These are phyloP conservation scores for Melopsittacus undulatus DNA, from an alignment of 2,797 vertebrate species.

Conservation along the genomic window DNA sequence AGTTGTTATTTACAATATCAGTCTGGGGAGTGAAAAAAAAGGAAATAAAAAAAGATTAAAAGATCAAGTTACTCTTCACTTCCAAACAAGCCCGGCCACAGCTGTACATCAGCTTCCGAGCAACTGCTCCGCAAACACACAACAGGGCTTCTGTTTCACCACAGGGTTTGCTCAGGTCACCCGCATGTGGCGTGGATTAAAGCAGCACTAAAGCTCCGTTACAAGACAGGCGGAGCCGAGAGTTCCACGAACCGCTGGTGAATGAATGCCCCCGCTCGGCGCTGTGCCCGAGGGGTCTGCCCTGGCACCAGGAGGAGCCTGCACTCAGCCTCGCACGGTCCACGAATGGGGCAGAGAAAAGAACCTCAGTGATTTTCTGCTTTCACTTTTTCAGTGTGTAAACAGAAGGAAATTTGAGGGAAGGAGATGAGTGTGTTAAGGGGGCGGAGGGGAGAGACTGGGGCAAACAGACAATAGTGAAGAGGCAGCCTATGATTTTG, in stretches of 20 bases:
- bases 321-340: fast-evolving
- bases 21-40: background rate
- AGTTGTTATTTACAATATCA: constrained; percentile 79
- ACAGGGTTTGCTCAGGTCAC: constrained; percentile 76
- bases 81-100: constrained; percentile 83
- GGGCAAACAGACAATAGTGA: background rate
- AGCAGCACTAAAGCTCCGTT: constrained; percentile 61
- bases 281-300: fast-evolving
- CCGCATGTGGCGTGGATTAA: constrained; percentile 79
- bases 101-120: constrained; percentile 83
- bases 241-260: background rate
- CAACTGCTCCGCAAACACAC: constrained; percentile 88
- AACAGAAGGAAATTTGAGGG: background rate
- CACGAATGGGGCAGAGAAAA: fast-evolving
- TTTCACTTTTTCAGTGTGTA: background rate
- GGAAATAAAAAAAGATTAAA: constrained; percentile 65
- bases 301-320: background rate
- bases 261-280: fast-evolving
- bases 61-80: constrained; percentile 84
- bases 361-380: background rate
- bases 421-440: background rate
- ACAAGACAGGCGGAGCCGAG: constrained; percentile 7
- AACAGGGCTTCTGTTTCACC: constrained; percentile 84
- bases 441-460: background rate
- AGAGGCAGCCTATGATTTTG: background rate